A percentile compares a stretch with the other conserved stretches of the same genome.
Conservation (phyloP, 2,888 invertebrate genomes). For the Tuta absoluta region DNA sequence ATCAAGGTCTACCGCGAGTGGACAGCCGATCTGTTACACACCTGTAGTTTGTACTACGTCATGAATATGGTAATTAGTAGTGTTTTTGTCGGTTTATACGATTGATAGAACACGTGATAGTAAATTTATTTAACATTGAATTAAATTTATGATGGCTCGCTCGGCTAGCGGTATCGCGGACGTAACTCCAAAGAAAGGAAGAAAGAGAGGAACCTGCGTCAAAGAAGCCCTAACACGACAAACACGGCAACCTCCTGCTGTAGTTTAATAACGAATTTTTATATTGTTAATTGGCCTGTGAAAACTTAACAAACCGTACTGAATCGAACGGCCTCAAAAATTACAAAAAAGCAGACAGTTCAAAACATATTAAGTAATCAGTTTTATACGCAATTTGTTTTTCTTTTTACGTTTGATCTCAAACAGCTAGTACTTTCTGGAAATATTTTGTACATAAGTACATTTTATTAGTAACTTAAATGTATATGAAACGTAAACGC, state of each 20-base stretch:
- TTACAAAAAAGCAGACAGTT: too few relatives aligned
- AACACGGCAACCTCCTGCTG: too few relatives aligned
- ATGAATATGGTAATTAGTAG: not conserved
- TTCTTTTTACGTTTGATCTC: not conserved
- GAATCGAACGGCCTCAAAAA: too few relatives aligned
- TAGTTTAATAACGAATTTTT: too few relatives aligned
- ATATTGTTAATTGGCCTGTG: too few relatives aligned
- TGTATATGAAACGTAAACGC: not conserved
- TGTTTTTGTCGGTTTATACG: not conserved
- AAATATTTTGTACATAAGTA: not conserved
- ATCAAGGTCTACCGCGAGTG: slow-evolving; percentile 26
- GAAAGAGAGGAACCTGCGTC: too few relatives aligned
- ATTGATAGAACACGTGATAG: not conserved
- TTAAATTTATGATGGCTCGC: too few relatives aligned
- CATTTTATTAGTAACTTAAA: not conserved
- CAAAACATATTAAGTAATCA: not conserved
- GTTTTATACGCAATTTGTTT: not conserved
- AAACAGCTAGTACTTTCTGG: not conserved
- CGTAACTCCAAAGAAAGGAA: too few relatives aligned
- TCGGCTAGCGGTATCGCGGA: too few relatives aligned
- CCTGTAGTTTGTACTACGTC: not conserved
- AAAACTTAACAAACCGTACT: too few relatives aligned
- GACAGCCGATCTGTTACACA: slow-evolving; percentile 20
- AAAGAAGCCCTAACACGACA: too few relatives aligned
- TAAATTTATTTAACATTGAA: too few relatives aligned